phyloP scores from a whole-genome alignment of 2,888 invertebrate genomes.

The Alloscopus bannaensis region DNA sequence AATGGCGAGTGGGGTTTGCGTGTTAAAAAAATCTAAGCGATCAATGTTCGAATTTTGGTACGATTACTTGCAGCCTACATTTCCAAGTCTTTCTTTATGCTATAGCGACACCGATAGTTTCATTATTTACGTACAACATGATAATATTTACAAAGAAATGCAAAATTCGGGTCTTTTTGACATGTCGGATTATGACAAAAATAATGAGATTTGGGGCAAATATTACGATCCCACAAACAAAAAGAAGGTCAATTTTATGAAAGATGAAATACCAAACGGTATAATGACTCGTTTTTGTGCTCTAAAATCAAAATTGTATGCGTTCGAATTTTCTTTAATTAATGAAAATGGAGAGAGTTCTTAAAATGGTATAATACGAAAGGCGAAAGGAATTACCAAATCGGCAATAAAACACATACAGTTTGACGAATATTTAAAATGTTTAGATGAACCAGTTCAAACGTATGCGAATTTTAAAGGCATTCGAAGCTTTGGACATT shows the following conservation, averaged over 20 bases:
- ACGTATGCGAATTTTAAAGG: constrained; percentile 6
- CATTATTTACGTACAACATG: not conserved
- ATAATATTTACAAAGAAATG: constrained; percentile 46
- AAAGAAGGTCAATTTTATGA: constrained; percentile 30
- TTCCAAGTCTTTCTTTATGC: not conserved
- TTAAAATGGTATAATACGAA: not conserved
- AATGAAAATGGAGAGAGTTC: not conserved
- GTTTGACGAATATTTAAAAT: constrained; percentile 13
- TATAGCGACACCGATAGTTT: constrained; percentile 54
- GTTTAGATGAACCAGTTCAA: not conserved
- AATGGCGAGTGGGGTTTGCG: constrained; percentile 39
- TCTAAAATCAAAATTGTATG: constrained; percentile 30
- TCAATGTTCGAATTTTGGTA: constrained; percentile 51
- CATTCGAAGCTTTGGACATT: constrained; percentile 26
- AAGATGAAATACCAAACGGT: constrained; percentile 31
- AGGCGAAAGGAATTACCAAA: constrained; percentile 47
- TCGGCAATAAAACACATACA: constrained; percentile 17
- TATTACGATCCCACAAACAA: constrained; percentile 26
- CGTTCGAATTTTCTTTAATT: not conserved
- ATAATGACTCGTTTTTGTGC: not conserved
- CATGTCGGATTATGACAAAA: constrained; percentile 29
- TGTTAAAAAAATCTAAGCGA: constrained; percentile 31
- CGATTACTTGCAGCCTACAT: constrained; percentile 23
- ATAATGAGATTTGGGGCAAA: constrained; percentile 33
- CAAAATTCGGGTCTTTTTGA: constrained; percentile 31